These are phyloP conservation scores for Pionites leucogaster DNA, from an alignment of 2,113 vertebrate species.

Conservation along the genomic window DNA sequence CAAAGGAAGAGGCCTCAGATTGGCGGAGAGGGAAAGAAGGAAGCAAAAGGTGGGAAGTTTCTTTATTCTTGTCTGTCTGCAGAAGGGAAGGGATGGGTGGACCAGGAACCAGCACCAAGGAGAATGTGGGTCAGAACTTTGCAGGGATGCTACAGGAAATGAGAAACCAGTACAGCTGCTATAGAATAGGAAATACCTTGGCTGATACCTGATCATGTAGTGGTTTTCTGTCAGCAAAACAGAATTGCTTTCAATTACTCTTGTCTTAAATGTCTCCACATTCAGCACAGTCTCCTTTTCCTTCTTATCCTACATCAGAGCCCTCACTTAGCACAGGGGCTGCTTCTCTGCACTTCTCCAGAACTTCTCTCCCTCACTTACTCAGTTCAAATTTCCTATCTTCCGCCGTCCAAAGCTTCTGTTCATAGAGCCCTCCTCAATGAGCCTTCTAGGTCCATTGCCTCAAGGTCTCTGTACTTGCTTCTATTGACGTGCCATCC, in stretches of 20 bases:
- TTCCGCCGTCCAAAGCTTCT: neutral
- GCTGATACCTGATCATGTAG: neutral
- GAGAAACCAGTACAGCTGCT: neutral
- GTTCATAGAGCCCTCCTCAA: neutral
- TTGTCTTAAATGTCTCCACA: neutral
- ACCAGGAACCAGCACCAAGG: neutral
- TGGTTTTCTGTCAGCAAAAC: neutral
- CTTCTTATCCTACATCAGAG: neutral
- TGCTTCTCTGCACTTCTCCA: neutral
- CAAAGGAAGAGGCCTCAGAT: neutral
- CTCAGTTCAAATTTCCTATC: neutral
- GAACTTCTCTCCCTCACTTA: neutral
- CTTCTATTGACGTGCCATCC: neutral
- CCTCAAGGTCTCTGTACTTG: neutral
- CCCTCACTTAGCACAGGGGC: neutral
- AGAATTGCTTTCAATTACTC: neutral
- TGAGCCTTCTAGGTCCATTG: neutral
- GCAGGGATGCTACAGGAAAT: neutral
- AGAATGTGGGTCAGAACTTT: neutral
- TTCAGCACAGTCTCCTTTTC: neutral
- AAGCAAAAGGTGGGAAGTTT: neutral
- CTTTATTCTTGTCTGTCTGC: neutral
- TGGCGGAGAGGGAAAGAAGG: neutral
- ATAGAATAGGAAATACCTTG: neutral
- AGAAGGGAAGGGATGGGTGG: neutral